phyloP scores from a whole-genome alignment of 2,113 vertebrate species.

The Pterocles burchelli region DNA sequence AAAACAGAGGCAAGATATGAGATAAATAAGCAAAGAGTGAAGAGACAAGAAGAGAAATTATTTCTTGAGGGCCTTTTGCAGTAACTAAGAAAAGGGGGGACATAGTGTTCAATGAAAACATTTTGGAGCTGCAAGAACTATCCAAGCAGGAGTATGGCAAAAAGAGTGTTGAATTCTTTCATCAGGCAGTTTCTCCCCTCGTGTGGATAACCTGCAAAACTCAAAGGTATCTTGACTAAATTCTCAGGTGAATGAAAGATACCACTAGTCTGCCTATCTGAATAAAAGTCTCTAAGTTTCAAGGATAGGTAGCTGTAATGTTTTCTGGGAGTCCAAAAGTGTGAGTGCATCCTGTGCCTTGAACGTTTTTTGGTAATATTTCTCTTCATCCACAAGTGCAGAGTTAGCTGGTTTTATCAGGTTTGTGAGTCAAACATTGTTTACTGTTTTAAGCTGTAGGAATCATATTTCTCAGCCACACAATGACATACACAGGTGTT shows the following conservation, averaged over 20 bases:
- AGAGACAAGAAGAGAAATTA: neutral
- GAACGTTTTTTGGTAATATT: neutral
- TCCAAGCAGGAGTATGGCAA: neutral
- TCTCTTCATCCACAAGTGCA: neutral
- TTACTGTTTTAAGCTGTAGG: neutral
- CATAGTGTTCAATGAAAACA: neutral
- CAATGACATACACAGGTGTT: accelerated
- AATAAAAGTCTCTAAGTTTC: neutral
- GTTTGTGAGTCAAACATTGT: neutral
- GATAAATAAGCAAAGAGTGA: neutral
- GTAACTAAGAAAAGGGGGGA: neutral
- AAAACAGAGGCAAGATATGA: neutral
- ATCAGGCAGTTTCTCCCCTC: neutral
- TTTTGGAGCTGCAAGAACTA: neutral
- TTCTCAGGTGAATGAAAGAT: neutral
- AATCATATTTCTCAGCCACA: neutral
- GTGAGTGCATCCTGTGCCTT: neutral
- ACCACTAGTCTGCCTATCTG: neutral
- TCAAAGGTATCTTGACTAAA: neutral
- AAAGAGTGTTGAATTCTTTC: neutral
- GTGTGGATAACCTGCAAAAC: neutral
- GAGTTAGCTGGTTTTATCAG: neutral
- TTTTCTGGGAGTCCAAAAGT: neutral
- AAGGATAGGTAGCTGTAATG: neutral
- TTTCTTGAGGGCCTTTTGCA: neutral